phyloP scores from a whole-genome alignment of 1,140 invertebrate species.

The Drosophila punjabiensis region DNA sequence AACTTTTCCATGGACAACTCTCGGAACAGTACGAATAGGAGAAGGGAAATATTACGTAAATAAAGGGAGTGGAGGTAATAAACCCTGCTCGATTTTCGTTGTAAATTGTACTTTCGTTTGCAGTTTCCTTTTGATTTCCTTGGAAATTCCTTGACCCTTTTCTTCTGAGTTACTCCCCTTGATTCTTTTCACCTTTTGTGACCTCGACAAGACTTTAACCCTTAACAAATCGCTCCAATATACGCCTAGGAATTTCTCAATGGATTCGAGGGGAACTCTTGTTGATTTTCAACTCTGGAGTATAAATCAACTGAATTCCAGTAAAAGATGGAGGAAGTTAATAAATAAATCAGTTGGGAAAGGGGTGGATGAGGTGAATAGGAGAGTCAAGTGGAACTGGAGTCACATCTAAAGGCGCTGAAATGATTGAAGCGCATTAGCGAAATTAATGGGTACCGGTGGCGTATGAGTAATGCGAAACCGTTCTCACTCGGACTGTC shows the following conservation, averaged over 20 bases:
- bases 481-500: background rate
- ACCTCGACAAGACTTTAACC: background rate
- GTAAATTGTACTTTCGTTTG: slow-evolving; percentile 22
- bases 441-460: slow-evolving; percentile 24
- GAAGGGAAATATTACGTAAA: background rate
- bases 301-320: slow-evolving; percentile 26
- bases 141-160: background rate
- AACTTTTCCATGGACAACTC: slow-evolving; percentile 9
- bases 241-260: slow-evolving; percentile 3
- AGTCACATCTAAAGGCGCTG: background rate
- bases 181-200: slow-evolving; percentile 1
- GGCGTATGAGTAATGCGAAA: slow-evolving; percentile 37
- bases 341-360: slow-evolving; percentile 9
- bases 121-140: background rate
- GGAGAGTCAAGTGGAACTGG: background rate
- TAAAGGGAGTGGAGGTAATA: background rate
- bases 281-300: background rate
- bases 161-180: background rate
- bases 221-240: background rate
- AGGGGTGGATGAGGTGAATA: background rate
- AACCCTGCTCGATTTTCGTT: slow-evolving; percentile 2
- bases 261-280: background rate
- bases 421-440: slow-evolving; percentile 10
- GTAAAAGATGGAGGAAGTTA: slow-evolving; percentile 1
- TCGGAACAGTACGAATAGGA: background rate